These are phyloP conservation scores for Calameuta idolon DNA, from an alignment of 2,888 invertebrate genomes.

Conservation along the genomic window DNA sequence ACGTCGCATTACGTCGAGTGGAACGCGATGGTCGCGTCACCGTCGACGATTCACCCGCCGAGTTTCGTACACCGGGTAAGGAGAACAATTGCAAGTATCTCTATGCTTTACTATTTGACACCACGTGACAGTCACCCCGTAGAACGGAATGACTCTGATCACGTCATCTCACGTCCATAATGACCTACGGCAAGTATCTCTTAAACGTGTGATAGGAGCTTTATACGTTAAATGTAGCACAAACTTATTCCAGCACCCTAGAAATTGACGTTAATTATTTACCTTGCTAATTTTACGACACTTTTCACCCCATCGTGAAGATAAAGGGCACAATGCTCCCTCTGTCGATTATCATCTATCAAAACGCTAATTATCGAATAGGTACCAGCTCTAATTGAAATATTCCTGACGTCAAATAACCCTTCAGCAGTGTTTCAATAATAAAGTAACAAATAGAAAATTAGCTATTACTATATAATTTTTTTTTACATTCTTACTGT, in stretches of 20 bases:
- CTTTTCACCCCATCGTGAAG: not conserved
- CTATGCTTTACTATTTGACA: not conserved
- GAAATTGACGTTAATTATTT: not conserved
- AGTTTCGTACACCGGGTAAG: constrained; percentile 86
- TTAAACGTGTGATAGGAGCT: not conserved
- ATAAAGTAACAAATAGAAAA: not conserved
- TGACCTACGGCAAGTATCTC: not conserved
- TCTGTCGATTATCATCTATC: not conserved
- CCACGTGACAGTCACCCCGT: not conserved
- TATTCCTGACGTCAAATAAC: not conserved
- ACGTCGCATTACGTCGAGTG: constrained; percentile 84
- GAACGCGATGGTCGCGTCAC: constrained; percentile 88
- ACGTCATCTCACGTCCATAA: not conserved
- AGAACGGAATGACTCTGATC: not conserved
- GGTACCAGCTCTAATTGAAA: not conserved
- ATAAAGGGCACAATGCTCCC: not conserved
- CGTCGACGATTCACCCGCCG: constrained; percentile 90
- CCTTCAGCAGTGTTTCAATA: not conserved
- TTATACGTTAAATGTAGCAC: not conserved
- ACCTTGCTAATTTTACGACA: not conserved
- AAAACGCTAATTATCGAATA: no score
- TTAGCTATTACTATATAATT: not conserved
- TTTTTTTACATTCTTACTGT: not conserved
- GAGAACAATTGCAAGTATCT: constrained; percentile 9
- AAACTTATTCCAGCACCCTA: not conserved